Conservation (phyloP, 2,888 invertebrate genomes). For the Tetanocera ferruginea region DNA sequence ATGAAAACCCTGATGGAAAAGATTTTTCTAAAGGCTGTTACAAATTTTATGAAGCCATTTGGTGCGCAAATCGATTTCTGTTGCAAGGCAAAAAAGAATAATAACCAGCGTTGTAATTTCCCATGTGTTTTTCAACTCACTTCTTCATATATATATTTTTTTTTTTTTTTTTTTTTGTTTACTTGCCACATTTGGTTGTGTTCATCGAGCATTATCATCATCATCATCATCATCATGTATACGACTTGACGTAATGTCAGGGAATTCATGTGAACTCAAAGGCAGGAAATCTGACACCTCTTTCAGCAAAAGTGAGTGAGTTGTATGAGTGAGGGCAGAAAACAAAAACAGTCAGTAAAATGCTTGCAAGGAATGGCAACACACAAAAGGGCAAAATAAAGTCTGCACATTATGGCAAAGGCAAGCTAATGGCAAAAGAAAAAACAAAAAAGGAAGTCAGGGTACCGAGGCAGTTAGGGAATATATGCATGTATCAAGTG, state of each 20-base stretch:
- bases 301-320: background rate
- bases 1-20: no score
- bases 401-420: background rate
- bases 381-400: background rate
- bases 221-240: no score
- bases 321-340: background rate
- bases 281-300: constrained; percentile 16
- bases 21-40: no score
- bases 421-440: background rate
- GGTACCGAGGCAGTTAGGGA: background rate
- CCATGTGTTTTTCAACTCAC: background rate
- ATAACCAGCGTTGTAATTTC: constrained; percentile 1
- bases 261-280: constrained; percentile 5
- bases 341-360: background rate
- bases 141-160: no score
- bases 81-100: background rate
- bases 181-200: background rate
- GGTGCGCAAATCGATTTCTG: background rate
- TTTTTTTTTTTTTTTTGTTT: background rate
- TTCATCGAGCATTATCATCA: background rate
- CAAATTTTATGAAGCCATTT: background rate
- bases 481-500: background rate
- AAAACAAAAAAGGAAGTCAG: background rate
- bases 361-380: background rate
- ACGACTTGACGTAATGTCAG: background rate